A percentile compares a stretch with the other conserved stretches of the same genome.
Evolutionary conservation across 2,113 vertebrate genomes (phyloP).

Genomic region (Octodon degus): DNA sequence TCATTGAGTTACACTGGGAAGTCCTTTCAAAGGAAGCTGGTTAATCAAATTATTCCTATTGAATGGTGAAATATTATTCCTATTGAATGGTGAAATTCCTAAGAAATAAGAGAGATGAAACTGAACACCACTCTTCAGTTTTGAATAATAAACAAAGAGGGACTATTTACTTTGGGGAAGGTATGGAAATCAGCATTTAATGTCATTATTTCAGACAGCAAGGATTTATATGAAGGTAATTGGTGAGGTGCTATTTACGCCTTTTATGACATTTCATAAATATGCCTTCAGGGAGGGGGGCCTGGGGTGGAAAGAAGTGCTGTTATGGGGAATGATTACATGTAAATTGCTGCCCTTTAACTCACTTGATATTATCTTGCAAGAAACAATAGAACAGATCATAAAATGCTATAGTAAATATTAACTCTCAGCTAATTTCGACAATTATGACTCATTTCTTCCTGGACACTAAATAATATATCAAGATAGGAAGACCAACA

Average conservation of each 20-base stretch:
- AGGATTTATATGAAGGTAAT: neutral
- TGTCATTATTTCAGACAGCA: neutral
- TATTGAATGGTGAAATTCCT: neutral
- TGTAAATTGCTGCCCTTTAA: neutral
- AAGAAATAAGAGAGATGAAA: neutral
- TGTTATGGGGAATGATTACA: neutral
- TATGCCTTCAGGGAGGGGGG: neutral
- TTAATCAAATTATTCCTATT: neutral
- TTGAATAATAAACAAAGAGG: neutral
- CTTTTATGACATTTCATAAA: neutral
- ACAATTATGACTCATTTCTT: neutral
- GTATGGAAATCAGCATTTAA: neutral
- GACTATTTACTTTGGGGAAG: neutral
- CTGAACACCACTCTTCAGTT: neutral
- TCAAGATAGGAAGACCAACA: neutral
- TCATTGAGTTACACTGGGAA: neutral
- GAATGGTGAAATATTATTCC: neutral
- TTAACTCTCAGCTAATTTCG: neutral
- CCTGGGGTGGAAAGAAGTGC: neutral
- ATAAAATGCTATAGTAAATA: neutral
- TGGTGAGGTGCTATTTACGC: neutral
- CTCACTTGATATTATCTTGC: neutral
- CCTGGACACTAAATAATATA: neutral
- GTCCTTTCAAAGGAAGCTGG: neutral
- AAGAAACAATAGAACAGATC: constrained; percentile 1